These are phyloP conservation scores for Nephrotoma guestfalica DNA, from an alignment of 2,888 invertebrate genomes.

Conservation along the genomic window DNA sequence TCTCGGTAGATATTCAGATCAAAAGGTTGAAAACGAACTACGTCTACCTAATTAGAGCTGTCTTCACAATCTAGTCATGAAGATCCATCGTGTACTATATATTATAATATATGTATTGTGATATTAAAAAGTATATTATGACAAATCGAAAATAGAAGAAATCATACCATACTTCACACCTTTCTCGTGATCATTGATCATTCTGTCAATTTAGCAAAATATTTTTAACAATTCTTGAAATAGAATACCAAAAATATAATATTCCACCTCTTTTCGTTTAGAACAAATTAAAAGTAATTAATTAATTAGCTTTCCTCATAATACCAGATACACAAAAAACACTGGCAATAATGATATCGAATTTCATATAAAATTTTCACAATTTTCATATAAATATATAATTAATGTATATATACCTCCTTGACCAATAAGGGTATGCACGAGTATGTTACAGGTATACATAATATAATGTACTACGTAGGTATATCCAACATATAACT, in stretches of 20 bases:
- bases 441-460: not conserved
- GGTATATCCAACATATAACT: not conserved
- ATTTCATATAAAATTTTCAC: not conserved
- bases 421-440: not conserved
- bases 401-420: not conserved
- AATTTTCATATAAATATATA: not conserved
- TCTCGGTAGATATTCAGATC: no score
- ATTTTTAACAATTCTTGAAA: not conserved
- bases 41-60: no score
- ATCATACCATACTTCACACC: not conserved
- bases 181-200: not conserved
- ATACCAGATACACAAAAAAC: not conserved
- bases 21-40: no score
- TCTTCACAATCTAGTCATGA: no score
- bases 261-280: not conserved
- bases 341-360: not conserved
- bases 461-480: not conserved
- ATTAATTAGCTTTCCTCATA: not conserved
- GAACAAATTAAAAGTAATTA: not conserved
- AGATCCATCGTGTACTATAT: no score
- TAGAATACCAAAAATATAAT: not conserved
- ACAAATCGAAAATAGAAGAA: not conserved
- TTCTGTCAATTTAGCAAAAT: not conserved
- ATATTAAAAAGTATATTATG: not conserved
- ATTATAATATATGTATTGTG: not conserved